Conservation (phyloP, 2,113 vertebrate genomes). For the Antigone vipio region DNA sequence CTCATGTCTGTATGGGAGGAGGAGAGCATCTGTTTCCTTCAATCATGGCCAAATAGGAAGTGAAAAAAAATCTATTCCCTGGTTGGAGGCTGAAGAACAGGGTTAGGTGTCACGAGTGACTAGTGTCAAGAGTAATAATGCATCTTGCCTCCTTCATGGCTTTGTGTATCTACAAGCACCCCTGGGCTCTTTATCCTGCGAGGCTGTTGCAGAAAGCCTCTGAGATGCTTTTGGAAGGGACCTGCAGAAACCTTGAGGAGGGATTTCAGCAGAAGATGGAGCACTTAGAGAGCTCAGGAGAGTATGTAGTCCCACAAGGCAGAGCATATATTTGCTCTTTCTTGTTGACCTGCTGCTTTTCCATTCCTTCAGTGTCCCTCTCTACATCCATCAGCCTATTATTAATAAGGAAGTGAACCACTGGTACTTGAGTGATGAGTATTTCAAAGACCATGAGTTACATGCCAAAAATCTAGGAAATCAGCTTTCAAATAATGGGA, state of each 20-base stretch:
- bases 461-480: neutral
- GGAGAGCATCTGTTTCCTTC: neutral
- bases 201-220: neutral
- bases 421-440: neutral
- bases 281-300: neutral
- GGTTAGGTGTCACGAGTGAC: neutral
- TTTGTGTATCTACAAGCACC: neutral
- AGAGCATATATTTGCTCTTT: neutral
- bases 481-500: neutral
- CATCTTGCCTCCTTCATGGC: neutral
- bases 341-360: neutral
- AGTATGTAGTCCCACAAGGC: neutral
- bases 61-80: neutral
- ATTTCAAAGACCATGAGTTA: neutral
- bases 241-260: neutral
- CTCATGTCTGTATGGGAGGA: neutral
- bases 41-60: neutral
- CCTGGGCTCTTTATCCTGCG: neutral
- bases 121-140: neutral
- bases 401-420: neutral
- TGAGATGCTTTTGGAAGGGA: neutral
- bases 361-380: neutral
- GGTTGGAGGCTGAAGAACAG: neutral
- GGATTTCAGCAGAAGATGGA: neutral
- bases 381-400: neutral